Conservation (phyloP, 2,113 vertebrate species). For the Psettodes erumei region DNA sequence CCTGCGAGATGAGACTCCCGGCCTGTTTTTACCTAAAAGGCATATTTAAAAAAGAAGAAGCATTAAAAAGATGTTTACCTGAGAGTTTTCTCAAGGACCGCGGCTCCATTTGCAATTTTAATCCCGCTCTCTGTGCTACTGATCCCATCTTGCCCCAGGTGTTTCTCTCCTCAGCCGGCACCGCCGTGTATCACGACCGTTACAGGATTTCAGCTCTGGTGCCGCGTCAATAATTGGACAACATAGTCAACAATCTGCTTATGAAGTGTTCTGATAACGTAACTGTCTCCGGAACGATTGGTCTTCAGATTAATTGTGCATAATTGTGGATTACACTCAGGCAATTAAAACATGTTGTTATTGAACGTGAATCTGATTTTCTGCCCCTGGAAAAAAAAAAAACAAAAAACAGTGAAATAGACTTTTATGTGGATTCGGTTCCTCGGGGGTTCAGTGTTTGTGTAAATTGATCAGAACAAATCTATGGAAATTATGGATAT, state of each 20-base stretch:
- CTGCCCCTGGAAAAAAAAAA: neutral
- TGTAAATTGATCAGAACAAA: neutral
- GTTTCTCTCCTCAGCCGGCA: slow-evolving; percentile 28
- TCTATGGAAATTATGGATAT: neutral
- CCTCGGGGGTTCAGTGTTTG: neutral
- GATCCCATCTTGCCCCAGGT: slow-evolving; percentile 46
- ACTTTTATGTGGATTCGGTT: slow-evolving; percentile 1
- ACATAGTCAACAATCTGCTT: slow-evolving; percentile 50
- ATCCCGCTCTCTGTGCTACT: slow-evolving; percentile 28
- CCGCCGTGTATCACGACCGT: slow-evolving; percentile 31
- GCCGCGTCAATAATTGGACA: slow-evolving; percentile 50
- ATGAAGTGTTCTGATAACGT: slow-evolving; percentile 45
- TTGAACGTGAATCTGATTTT: slow-evolving; percentile 25
- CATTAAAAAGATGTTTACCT: slow-evolving; percentile 35
- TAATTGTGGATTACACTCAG: slow-evolving; percentile 31
- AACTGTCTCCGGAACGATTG: slow-evolving; percentile 28
- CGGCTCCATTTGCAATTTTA: slow-evolving; percentile 48
- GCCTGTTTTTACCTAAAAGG: slow-evolving; percentile 14
- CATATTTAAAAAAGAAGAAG: slow-evolving; percentile 33
- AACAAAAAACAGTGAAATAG: neutral
- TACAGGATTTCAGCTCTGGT: slow-evolving; percentile 50
- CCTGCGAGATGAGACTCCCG: slow-evolving; percentile 12
- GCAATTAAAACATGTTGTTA: slow-evolving; percentile 49
- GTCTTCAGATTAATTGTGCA: slow-evolving; percentile 23
- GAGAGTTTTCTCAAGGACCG: slow-evolving; percentile 23